Base-by-base conservation (phyloP, 2,113 vertebrate species). In the Gulo gulo region DNA sequence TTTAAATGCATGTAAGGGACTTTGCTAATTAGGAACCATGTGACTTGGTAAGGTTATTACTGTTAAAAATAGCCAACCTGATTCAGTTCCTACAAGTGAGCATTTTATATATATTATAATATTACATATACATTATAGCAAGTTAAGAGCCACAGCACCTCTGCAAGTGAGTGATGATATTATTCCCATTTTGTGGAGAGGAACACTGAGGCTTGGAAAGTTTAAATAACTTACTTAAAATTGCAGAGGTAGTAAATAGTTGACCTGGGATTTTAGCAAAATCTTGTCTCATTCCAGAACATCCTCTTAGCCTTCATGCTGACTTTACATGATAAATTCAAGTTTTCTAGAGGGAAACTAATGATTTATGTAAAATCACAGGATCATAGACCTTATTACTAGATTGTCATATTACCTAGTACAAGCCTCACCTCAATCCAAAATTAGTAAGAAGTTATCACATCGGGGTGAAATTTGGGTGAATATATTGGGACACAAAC, bases 371-470 rank as follows among this genome's bases (percentile, higher is more conserved):
- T 18, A 26, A 45, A 92, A 69, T n/a, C 74, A 52, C 29, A 73
- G 39, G 45, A 80, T 71, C 31, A 78, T 36, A 52, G 73, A 29
- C 14, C n/a, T 59, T 45, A 42, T 1, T 71, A 67, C 57, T 45
- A 73, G 31, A 92, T n/a, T 76, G 18, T 21, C 55, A 59, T 83
- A 39, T 31, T 26, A 80, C 34, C 52, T 18, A 69, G 15, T 34
- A 74, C 12, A 90, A 21, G 50, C 4, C 13, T 57, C 15, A 47
- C 14, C 2, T 61, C 61, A 61, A 45, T 55, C 59, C 29, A 71
- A 89, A 96, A 78, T 91, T 50, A 52, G 61, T 63, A 84, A 95
- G 78, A 94, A 97, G 94, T 82, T 61, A 57, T 93, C 45, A 63
- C 83, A 39, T 23, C 23, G 13, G 45, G 5, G 6, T 86, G 31